phyloP scores from a whole-genome alignment of 2,113 vertebrate genomes.

The crab-eating macaque (Macaca fascicularis) region T2T-MFA8v1.1 NC_088388.1:129004501-129005000 shows the following conservation, averaged over 20 bases:
- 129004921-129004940: too few relatives aligned
- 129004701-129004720: neutral
- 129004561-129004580: neutral
- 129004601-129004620: neutral
- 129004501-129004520: neutral
- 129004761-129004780: neutral
- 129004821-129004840: neutral
- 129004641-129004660: neutral
- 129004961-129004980: slow-evolving; percentile 18
- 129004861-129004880: neutral
- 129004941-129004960: neutral
- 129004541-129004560: neutral
- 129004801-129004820: neutral
- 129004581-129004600: neutral
- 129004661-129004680: neutral
- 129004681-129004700: neutral
- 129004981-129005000: slow-evolving; percentile 39
- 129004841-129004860: neutral
- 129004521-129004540: neutral
- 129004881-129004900: neutral
- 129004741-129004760: neutral
- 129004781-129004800: slow-evolving; percentile 33
- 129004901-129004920: neutral
- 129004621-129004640: neutral
- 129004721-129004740: slow-evolving; percentile 35